Percentiles rank a stretch among this genome's conserved stretches.
Conservation (phyloP, 2,888 invertebrate species). For the Apamea epomidion region DNA sequence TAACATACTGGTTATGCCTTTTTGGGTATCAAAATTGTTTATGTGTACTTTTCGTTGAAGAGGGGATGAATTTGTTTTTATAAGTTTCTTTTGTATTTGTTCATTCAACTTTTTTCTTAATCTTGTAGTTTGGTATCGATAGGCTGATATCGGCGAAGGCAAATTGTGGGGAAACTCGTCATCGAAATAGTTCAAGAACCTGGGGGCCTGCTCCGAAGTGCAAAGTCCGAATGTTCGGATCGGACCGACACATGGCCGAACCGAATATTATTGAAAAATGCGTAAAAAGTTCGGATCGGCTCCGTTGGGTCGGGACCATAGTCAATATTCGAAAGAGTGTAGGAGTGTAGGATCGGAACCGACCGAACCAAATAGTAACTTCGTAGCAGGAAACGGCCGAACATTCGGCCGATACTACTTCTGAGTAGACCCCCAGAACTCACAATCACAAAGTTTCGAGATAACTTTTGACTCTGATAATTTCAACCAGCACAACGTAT, state of each 20-base stretch:
- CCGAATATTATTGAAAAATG: too few relatives aligned
- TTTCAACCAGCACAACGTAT: not conserved
- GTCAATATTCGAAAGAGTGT: too few relatives aligned
- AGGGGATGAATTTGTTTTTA: not conserved
- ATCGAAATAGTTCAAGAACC: not conserved
- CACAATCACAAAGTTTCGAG: not conserved
- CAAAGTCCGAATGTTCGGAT: too few relatives aligned
- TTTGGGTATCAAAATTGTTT: constrained; percentile 28
- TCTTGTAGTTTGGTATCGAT: not conserved
- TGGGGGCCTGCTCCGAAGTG: too few relatives aligned
- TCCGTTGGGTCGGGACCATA: too few relatives aligned
- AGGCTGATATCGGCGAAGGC: not conserved
- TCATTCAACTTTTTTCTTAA: not conserved
- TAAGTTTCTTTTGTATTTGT: not conserved
- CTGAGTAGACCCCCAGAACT: too few relatives aligned
- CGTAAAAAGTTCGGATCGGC: too few relatives aligned
- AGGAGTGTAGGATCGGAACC: too few relatives aligned
- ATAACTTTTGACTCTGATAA: not conserved
- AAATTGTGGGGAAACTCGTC: not conserved
- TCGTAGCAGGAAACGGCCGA: too few relatives aligned
- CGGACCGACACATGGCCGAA: too few relatives aligned
- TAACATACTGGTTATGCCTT: constrained; percentile 40
- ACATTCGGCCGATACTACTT: too few relatives aligned
- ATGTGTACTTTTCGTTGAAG: not conserved
- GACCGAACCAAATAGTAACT: too few relatives aligned